Percentiles rank a stretch among this genome's conserved stretches.
Conservation (phyloP, 2,888 invertebrate genomes). For the Phyto melanocephala region DNA sequence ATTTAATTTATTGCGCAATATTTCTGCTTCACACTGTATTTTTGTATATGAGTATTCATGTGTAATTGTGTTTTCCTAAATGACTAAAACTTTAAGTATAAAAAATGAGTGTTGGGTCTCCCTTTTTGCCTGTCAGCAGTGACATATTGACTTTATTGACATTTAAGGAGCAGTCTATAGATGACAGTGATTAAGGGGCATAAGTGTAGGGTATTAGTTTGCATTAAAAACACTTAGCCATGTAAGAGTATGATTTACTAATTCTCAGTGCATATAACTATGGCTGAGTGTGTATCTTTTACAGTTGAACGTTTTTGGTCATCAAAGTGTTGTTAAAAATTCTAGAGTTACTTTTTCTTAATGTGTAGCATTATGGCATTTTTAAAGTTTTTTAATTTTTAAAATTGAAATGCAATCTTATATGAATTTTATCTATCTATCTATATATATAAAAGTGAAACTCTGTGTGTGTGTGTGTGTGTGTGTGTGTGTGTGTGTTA, state of each 20-base stretch:
- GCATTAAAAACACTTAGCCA: conserved; percentile 28
- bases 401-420: too few relatives aligned
- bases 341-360: neutral
- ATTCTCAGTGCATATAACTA: neutral
- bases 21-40: too few relatives aligned
- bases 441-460: too few relatives aligned
- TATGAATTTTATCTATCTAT: too few relatives aligned
- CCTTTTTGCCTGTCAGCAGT: conserved; percentile 32
- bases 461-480: too few relatives aligned
- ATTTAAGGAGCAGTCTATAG: conserved; percentile 66
- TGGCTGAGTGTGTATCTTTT: too few relatives aligned
- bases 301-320: neutral
- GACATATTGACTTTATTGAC: conserved; percentile 69
- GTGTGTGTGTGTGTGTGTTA: too few relatives aligned
- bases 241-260: neutral
- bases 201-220: conserved; percentile 60
- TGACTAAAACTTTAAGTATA: neutral
- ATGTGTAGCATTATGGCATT: neutral
- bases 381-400: neutral
- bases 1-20: too few relatives aligned
- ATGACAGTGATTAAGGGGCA: conserved; percentile 66
- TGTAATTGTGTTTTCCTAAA: neutral
- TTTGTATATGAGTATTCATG: neutral
- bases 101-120: neutral
- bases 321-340: neutral